Evolutionary conservation across 2,888 invertebrate species (phyloP).

Genomic region (Athalia rosae): DNA sequence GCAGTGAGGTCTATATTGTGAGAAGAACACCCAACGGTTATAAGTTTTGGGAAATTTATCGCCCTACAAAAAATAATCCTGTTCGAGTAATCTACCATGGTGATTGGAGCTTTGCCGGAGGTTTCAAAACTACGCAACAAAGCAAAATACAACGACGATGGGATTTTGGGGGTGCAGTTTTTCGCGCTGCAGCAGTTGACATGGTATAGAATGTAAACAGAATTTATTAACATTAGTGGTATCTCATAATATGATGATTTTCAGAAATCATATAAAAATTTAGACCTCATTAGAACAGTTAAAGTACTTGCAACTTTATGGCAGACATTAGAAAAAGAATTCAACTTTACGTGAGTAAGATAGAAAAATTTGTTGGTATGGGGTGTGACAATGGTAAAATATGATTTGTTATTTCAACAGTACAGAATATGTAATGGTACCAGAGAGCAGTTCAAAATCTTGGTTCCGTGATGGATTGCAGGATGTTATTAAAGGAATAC

Average conservation of each 20-base stretch:
- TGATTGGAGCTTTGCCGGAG: conserved; percentile 3
- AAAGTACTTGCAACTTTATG: conserved; percentile 2
- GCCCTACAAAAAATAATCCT: not conserved
- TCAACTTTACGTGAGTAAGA: conserved; percentile 24
- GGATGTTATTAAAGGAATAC: conserved; percentile 1
- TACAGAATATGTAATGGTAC: not conserved
- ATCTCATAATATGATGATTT: not conserved
- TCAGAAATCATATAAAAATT: not conserved
- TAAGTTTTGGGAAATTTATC: conserved; percentile 38
- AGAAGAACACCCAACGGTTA: conserved; percentile 2
- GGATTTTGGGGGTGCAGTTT: conserved; percentile 29
- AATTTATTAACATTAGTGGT: too few relatives aligned
- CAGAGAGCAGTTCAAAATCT: not conserved
- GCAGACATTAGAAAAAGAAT: conserved; percentile 6
- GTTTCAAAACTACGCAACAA: not conserved
- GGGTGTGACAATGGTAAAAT: not conserved
- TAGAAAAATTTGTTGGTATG: not conserved
- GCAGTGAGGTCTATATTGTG: conserved; percentile 30
- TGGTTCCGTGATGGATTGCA: not conserved
- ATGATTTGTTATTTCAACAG: not conserved
- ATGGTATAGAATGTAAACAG: not conserved
- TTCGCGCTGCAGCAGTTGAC: not conserved
- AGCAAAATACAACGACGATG: not conserved
- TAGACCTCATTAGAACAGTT: not conserved
- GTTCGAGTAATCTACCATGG: conserved; percentile 18